phyloP scores from a whole-genome alignment of 2,113 vertebrate species.

The Oceanites oceanicus region DNA sequence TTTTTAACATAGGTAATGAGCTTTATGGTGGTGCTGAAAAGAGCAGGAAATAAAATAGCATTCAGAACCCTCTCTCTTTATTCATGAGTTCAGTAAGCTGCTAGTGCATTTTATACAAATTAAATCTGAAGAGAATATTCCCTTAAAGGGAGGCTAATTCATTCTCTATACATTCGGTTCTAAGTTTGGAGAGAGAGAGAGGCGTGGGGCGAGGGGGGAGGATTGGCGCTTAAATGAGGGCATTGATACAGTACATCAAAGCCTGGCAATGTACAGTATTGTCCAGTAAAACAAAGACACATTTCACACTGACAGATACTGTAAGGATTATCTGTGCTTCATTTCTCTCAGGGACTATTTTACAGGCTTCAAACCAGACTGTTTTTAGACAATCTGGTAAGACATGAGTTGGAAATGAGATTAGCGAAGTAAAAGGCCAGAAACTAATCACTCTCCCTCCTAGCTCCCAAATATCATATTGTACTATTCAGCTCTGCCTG shows the following conservation, averaged over 20 bases:
- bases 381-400: slow-evolving; percentile 66
- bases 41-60: slow-evolving; percentile 35
- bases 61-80: slow-evolving; percentile 49
- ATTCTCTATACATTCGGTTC: slow-evolving; percentile 11
- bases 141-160: slow-evolving; percentile 58
- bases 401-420: slow-evolving; percentile 65
- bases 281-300: slow-evolving; percentile 69
- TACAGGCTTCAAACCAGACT: slow-evolving; percentile 53
- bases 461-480: slow-evolving; percentile 72
- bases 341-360: slow-evolving; percentile 64
- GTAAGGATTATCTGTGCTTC: slow-evolving; percentile 57
- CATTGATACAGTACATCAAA: slow-evolving; percentile 51
- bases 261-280: slow-evolving; percentile 39
- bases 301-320: slow-evolving; percentile 63
- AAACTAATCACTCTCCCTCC: slow-evolving; percentile 73
- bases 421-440: slow-evolving; percentile 69
- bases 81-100: slow-evolving; percentile 68
- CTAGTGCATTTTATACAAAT: slow-evolving; percentile 61
- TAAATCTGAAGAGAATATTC: slow-evolving; percentile 65
- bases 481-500: slow-evolving; percentile 75
- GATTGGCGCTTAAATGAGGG: neutral
- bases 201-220: fast-evolving
- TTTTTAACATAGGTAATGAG: slow-evolving; percentile 66
- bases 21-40: slow-evolving; percentile 27
- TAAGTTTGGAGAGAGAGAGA: slow-evolving; percentile 21